phyloP scores from a whole-genome alignment of 2,888 invertebrate species.

The Ormyrus pomaceus region DNA sequence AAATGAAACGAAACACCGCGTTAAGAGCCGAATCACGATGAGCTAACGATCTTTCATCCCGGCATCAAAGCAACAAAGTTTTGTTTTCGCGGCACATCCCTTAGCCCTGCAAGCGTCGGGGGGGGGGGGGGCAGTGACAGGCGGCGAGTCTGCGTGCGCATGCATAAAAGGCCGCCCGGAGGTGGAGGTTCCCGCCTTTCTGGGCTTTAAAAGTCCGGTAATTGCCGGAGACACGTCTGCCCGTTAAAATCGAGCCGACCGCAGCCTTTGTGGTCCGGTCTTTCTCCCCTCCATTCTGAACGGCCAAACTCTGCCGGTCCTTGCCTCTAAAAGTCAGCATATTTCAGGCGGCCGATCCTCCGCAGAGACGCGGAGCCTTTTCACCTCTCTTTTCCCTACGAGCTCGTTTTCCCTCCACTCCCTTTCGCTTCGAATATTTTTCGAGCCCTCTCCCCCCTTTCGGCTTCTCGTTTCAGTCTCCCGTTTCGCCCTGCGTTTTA shows the following conservation, averaged over 20 bases:
- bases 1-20: no score
- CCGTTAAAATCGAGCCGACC: slow-evolving; percentile 74
- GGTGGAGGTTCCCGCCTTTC: slow-evolving; percentile 59
- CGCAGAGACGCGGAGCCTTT: background rate
- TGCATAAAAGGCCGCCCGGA: slow-evolving; percentile 51
- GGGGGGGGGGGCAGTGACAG: no score
- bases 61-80: background rate
- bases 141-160: slow-evolving; percentile 42
- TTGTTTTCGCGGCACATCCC: slow-evolving; percentile 35
- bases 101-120: slow-evolving; percentile 23
- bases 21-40: slow-evolving; percentile 5
- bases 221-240: slow-evolving; percentile 74
- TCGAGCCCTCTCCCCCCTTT: background rate
- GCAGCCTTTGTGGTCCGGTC: slow-evolving; percentile 72
- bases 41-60: background rate
- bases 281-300: slow-evolving; percentile 50
- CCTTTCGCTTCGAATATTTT: slow-evolving; percentile 29
- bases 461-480: background rate
- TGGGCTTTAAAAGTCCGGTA: slow-evolving; percentile 73
- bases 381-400: background rate
- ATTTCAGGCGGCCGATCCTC: slow-evolving; percentile 64
- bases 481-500: background rate
- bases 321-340: slow-evolving; percentile 74
- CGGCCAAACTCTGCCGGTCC: slow-evolving; percentile 50
- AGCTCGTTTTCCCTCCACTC: slow-evolving; percentile 29